phyloP scores from a whole-genome alignment of 2,113 vertebrate species.

The Plectropomus leopardus region DNA sequence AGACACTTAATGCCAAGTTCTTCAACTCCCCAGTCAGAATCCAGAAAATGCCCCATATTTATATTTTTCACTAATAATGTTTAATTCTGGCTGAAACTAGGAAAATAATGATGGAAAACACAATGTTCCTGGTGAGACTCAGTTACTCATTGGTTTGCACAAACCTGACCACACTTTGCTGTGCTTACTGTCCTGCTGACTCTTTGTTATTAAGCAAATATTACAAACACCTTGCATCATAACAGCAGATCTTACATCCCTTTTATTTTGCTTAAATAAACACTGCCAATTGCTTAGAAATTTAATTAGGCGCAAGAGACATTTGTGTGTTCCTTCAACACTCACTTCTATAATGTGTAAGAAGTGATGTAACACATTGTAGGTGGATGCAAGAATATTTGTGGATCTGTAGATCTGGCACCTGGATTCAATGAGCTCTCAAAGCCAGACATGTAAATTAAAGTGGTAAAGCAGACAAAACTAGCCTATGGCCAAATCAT shows the following conservation, averaged over 20 bases:
- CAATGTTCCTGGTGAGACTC: not conserved
- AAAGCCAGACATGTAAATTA: not conserved
- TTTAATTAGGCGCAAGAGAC: not conserved
- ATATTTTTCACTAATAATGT: too few species aligned
- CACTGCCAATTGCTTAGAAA: not conserved
- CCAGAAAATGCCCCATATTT: too few species aligned
- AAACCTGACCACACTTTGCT: not conserved
- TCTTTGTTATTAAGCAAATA: not conserved
- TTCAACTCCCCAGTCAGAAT: not conserved
- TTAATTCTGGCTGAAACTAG: not conserved
- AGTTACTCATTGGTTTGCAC: too few species aligned
- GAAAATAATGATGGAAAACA: not conserved
- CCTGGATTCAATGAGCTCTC: not conserved
- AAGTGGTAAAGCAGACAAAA: not conserved
- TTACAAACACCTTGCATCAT: not conserved
- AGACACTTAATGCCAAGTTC: not conserved
- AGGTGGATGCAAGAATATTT: not conserved
- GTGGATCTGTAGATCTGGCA: not conserved
- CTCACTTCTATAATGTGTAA: not conserved
- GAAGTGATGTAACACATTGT: not conserved
- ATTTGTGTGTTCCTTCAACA: not conserved
- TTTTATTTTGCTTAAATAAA: not conserved
- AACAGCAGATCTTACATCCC: not conserved
- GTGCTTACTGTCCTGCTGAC: not conserved
- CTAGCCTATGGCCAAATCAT: not conserved